Percentiles rank a stretch among this genome's conserved stretches.
These are phyloP conservation scores for Chionis minor DNA, from an alignment of 2,113 vertebrate genomes.

Conservation along the genomic window DNA sequence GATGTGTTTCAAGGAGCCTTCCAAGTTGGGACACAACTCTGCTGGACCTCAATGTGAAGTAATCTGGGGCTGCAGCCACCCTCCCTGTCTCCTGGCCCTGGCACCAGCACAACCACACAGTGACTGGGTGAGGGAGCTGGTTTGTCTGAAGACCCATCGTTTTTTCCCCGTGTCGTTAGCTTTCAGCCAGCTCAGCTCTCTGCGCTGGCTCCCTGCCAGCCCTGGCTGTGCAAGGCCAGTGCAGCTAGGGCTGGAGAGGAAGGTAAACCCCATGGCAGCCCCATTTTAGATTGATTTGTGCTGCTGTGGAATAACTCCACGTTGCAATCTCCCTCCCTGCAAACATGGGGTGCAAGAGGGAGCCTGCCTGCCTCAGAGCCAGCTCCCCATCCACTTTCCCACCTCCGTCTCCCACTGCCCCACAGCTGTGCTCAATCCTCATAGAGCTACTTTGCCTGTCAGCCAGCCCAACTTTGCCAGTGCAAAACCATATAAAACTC, in stretches of 20 bases:
- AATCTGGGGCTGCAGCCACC: background rate
- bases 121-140: background rate
- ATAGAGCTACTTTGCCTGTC: background rate
- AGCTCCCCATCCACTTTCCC: background rate
- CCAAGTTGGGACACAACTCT: background rate
- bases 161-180: background rate
- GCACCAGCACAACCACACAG: background rate
- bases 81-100: background rate
- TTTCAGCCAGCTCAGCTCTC: background rate
- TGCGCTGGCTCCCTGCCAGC: background rate
- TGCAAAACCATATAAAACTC: background rate
- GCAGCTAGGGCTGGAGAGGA: background rate
- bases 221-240: background rate
- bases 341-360: background rate
- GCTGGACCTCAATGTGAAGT: background rate
- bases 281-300: background rate
- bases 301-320: background rate
- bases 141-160: background rate
- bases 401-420: background rate
- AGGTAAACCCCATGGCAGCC: background rate
- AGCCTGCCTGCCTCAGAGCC: background rate
- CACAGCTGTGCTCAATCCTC: accelerated
- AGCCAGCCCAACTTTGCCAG: background rate
- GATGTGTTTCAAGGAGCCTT: background rate
- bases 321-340: background rate